Evolutionary conservation across 37 sponge, comb jelly and placozoan genomes (phyloP).

Genomic region (Mnemiopsis leidyi): DNA sequence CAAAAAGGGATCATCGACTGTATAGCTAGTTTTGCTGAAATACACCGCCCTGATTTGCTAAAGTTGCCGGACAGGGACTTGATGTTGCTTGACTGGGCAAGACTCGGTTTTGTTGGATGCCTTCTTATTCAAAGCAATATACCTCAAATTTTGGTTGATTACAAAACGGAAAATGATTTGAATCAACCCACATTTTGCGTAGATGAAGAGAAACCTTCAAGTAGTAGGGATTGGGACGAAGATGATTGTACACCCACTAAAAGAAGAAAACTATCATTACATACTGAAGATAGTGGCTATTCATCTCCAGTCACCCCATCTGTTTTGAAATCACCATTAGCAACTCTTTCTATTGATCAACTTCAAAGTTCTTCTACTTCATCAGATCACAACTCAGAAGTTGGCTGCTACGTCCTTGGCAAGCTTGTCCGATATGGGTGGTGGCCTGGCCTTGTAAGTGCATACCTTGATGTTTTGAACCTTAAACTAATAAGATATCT

Average conservation of each 20-base stretch:
- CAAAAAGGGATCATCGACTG: background rate
- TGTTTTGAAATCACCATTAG: background rate
- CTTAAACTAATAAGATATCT: background rate
- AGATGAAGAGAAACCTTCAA: background rate
- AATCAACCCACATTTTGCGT: background rate
- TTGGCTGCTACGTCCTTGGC: constrained; percentile 37
- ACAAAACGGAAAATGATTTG: background rate
- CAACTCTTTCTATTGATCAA: background rate
- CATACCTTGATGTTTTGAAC: too few species aligned
- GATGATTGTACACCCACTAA: background rate
- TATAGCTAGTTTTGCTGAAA: background rate
- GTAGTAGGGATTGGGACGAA: background rate
- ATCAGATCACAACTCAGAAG: background rate
- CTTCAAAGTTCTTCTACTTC: too few species aligned
- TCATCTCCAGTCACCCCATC: background rate
- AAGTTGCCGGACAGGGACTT: background rate
- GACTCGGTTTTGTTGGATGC: constrained; percentile 11
- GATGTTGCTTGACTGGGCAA: constrained; percentile 35
- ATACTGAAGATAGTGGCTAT: background rate
- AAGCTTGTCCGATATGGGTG: constrained; percentile 13
- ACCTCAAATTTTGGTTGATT: background rate
- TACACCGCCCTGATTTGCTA: background rate
- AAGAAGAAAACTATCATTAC: background rate
- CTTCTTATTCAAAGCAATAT: background rate
- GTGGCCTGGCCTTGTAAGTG: constrained; percentile 65